phyloP scores from a whole-genome alignment of 2,888 invertebrate species.

The Hypercompe scribonia region DNA sequence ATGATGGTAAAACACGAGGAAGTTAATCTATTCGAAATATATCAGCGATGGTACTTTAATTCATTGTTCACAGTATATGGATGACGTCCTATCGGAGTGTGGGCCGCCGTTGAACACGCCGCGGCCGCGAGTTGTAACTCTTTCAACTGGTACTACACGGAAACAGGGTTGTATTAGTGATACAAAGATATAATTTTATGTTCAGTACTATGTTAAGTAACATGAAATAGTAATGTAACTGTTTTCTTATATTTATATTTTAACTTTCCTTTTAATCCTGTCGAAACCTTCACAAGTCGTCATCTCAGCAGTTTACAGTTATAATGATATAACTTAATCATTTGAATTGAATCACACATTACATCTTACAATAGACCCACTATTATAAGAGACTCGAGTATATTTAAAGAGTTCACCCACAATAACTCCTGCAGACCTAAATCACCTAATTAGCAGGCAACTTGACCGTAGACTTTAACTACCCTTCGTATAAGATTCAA shows the following conservation, averaged over 20 bases:
- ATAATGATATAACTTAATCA: not conserved
- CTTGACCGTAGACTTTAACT: not conserved
- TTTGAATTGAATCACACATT: not conserved
- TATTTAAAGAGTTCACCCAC: not conserved
- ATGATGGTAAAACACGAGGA: not conserved
- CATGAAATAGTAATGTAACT: not conserved
- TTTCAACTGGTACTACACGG: constrained; percentile 62
- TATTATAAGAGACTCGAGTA: not conserved
- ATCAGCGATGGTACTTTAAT: constrained; percentile 40
- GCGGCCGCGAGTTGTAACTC: constrained; percentile 78
- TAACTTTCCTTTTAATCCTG: not conserved
- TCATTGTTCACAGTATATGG: constrained; percentile 77
- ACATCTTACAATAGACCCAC: no score
- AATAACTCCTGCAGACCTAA: not conserved
- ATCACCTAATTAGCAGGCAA: not conserved
- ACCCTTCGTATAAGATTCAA: not conserved
- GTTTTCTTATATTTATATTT: not conserved
- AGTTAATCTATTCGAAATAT: constrained; percentile 26
- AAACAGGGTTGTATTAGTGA: constrained; percentile 59
- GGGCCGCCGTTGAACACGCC: constrained; percentile 79
- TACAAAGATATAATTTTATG: not conserved
- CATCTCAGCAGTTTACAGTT: not conserved
- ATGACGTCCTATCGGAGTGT: constrained; percentile 81
- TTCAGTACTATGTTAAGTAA: not conserved
- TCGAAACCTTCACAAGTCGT: not conserved